These are phyloP conservation scores for Meloidogyne floridensis DNA, from an alignment of 1,140 invertebrate species.

Conservation along the genomic window DNA sequence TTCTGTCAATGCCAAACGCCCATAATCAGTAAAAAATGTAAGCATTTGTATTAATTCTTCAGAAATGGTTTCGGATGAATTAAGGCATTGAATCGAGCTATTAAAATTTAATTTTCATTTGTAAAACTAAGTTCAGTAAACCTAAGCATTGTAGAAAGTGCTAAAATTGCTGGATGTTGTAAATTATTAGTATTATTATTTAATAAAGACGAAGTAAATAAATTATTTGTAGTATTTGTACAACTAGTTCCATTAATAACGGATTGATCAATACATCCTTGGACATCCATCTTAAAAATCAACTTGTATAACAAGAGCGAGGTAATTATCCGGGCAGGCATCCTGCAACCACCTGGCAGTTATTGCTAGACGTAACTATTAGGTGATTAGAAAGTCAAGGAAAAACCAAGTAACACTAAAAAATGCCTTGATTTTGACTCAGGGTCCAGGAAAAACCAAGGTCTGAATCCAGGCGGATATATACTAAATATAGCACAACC, in stretches of 20 bases:
- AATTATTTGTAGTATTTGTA: conserved; percentile 73
- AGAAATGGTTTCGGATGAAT: conserved; percentile 70
- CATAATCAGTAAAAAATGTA: conserved; percentile 90
- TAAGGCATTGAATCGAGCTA: conserved; percentile 70
- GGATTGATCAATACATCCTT: conserved; percentile 84
- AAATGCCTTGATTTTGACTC: too few species aligned
- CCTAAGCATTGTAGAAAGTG: conserved; percentile 70
- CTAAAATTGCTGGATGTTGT: conserved; percentile 77
- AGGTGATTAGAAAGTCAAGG: too few species aligned
- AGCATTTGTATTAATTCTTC: conserved; percentile 70
- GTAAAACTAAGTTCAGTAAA: conserved; percentile 70
- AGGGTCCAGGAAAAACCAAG: too few species aligned
- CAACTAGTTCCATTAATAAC: neutral
- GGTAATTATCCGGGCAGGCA: too few species aligned
- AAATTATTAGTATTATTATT: neutral
- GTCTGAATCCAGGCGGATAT: too few species aligned
- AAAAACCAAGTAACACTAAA: too few species aligned
- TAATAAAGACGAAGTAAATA: conserved; percentile 67
- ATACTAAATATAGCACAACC: too few species aligned
- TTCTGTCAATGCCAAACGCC: conserved; percentile 86
- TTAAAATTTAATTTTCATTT: conserved; percentile 70
- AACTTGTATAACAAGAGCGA: neutral
- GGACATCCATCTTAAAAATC: conserved; percentile 81
- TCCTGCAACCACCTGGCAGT: too few species aligned
- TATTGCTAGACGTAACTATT: too few species aligned